Evolutionary conservation across 2,797 vertebrate species (phyloP), one percentile per base, ranked within the genome.

Genomic region (Esox lucius): DNA sequence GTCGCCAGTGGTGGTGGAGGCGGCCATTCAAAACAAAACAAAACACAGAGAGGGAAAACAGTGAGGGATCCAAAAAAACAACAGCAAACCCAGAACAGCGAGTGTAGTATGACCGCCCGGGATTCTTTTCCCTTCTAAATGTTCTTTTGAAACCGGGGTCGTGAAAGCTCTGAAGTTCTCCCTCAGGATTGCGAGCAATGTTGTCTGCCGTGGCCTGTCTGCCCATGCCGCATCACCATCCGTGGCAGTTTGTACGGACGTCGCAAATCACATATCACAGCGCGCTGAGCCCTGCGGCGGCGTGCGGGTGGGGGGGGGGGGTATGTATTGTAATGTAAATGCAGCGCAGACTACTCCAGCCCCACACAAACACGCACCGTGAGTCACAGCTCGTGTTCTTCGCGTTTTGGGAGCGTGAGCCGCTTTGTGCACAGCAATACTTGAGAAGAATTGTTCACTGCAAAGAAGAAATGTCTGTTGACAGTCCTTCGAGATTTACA

Each of bases 21-120:
- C 53, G 19, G 51, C 53, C 51, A 73, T 78, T 69, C 39, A 68
- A 78, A 70, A 70, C 67, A 61, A 69, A 75, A 75, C 62, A 74
- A 68, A 68, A 68, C 46, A 71, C 46, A 16, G 65, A 48, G 71
- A 64, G 61, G 49, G 35, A 77, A 77, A 78, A 66, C 35, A 42
- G n/a, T n/a, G 48, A 26, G 53, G 28, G 51, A 33, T 53, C 53
- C 28, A 15, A 35, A 74, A 76, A 13, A 81, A 13, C 42, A 46
- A 46, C 42, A 46, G 42, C 42, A 46, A 46, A 46, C 42, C 13
- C 8, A 78, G 28, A 73, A 79, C 13, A 26, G 51, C 6, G 35
- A 17, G 71, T 33, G 35, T 48, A 35, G 51, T 53, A 35, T 12
- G 28, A 39, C 33, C 19, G 28, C 61, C 49, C 35, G 22, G 49